phyloP scores from a whole-genome alignment of 2,888 invertebrate genomes.

The Phyllotreta striolata region DNA sequence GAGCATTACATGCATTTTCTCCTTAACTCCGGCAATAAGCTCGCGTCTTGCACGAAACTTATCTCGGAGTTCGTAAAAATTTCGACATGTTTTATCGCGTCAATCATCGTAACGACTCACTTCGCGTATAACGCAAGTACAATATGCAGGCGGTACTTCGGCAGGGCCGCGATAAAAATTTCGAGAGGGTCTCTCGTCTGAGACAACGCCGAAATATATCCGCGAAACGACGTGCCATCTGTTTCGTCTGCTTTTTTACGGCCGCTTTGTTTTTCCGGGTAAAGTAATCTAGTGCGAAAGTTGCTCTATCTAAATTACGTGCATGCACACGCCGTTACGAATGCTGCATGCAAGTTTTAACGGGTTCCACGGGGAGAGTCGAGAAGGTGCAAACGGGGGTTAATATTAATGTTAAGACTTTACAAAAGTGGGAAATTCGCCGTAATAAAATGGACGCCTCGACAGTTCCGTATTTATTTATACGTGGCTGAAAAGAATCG shows the following conservation, averaged over 20 bases:
- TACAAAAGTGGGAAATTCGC: conserved; percentile 21
- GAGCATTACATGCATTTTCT: no score
- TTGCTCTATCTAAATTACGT: conserved; percentile 36
- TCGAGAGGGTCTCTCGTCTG: conserved; percentile 1
- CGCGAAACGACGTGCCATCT: conserved; percentile 23
- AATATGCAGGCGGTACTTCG: conserved; percentile 18
- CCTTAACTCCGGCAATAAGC: no score
- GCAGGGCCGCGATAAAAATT: conserved; percentile 18
- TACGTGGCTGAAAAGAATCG: conserved; percentile 5
- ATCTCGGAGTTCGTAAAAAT: conserved; percentile 6
- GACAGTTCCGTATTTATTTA: conserved; percentile 18
- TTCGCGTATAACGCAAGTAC: conserved; percentile 12
- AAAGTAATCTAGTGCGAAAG: conserved; percentile 34
- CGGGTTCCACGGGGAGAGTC: conserved; percentile 15
- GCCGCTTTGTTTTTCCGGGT: conserved; percentile 22
- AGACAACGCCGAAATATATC: conserved; percentile 13
- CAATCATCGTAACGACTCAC: conserved; percentile 18
- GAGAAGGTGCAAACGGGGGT: conserved; percentile 17
- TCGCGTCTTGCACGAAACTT: no score
- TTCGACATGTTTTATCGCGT: conserved; percentile 15
- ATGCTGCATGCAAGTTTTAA: conserved; percentile 21
- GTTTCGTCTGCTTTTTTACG: conserved; percentile 18
- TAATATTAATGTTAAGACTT: conserved; percentile 24
- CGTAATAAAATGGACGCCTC: conserved; percentile 17
- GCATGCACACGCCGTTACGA: conserved; percentile 22